These are phyloP conservation scores for Temnothorax curvispinosus DNA, from an alignment of 1,140 invertebrate species.

Conservation along the genomic window DNA sequence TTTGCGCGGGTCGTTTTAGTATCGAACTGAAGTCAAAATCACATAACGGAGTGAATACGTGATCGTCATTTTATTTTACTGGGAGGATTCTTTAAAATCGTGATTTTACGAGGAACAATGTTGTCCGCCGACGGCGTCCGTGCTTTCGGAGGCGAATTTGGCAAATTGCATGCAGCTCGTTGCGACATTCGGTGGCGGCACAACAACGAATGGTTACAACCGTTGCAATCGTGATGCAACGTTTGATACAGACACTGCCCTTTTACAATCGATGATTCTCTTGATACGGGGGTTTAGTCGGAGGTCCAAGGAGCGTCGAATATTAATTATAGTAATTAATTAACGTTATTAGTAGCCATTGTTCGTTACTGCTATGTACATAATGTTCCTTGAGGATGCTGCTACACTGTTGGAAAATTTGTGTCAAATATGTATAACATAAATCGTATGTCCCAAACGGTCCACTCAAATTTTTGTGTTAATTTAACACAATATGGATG, in stretches of 20 bases:
- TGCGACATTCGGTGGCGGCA: constrained; percentile 8
- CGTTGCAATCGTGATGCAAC: constrained; percentile 24
- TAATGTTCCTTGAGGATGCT: constrained; percentile 35
- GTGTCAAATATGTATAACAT: too few species aligned
- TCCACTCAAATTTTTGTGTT: too few species aligned
- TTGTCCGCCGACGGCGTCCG: not conserved
- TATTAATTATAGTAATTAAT: constrained; percentile 63
- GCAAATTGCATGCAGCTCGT: not conserved
- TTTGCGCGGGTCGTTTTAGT: not conserved
- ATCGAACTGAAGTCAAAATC: not conserved
- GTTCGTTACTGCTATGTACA: constrained; percentile 69
- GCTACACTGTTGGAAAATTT: not conserved
- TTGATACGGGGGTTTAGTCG: constrained; percentile 70
- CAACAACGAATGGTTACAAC: constrained; percentile 32
- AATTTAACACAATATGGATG: too few species aligned
- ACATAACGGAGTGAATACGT: not conserved
- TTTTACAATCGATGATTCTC: constrained; percentile 69
- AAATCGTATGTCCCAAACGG: too few species aligned
- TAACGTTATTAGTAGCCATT: constrained; percentile 77
- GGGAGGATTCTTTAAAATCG: not conserved
- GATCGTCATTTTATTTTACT: not conserved
- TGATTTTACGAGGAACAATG: not conserved
- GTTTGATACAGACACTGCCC: constrained; percentile 64
- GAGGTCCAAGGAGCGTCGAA: constrained; percentile 71
- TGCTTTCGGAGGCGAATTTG: constrained; percentile 3